Evolutionary conservation across 1,140 invertebrate species (phyloP).

Genomic region (Drosophila serrata): DNA sequence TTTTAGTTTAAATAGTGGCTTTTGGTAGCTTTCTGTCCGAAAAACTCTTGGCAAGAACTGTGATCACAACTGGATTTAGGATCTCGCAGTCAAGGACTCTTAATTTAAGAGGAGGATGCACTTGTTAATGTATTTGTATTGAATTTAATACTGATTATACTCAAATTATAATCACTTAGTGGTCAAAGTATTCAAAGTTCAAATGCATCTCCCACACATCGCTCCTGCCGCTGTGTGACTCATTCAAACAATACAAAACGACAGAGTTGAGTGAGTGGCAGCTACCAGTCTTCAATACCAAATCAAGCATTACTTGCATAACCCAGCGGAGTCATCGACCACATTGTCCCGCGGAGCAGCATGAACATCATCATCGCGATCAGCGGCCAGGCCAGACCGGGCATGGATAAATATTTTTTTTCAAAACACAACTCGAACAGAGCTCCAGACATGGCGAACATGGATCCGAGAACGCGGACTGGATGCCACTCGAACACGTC

Average conservation of each 20-base stretch:
- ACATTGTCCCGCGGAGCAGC: conserved; percentile 38
- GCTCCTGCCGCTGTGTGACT: conserved; percentile 53
- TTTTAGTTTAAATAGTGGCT: neutral
- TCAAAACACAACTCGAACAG: conserved; percentile 54
- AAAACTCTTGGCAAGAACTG: too few relatives aligned
- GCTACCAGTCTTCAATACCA: conserved; percentile 83
- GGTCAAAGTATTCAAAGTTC: neutral
- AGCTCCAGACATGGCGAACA: conserved; percentile 36
- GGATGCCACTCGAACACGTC: conserved; percentile 67
- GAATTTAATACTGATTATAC: too few relatives aligned
- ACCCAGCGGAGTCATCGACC: conserved; percentile 74
- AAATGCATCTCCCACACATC: conserved; percentile 43
- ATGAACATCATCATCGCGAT: conserved; percentile 56
- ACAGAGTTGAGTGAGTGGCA: conserved; percentile 63
- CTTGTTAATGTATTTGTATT: too few relatives aligned
- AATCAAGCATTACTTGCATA: conserved; percentile 84
- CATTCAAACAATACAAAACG: conserved; percentile 56
- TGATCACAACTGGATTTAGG: neutral
- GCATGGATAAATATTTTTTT: conserved; percentile 81
- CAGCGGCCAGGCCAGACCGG: conserved; percentile 26
- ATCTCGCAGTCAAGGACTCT: neutral
- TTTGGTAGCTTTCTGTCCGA: too few relatives aligned
- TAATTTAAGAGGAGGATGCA: too few relatives aligned
- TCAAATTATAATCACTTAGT: too few relatives aligned
- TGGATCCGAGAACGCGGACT: conserved; percentile 45